Evolutionary conservation across 37 sponge, comb jelly and placozoan species (phyloP), one percentile per base, ranked within the genome.

Genomic region (Bolinopsis microptera): DNA sequence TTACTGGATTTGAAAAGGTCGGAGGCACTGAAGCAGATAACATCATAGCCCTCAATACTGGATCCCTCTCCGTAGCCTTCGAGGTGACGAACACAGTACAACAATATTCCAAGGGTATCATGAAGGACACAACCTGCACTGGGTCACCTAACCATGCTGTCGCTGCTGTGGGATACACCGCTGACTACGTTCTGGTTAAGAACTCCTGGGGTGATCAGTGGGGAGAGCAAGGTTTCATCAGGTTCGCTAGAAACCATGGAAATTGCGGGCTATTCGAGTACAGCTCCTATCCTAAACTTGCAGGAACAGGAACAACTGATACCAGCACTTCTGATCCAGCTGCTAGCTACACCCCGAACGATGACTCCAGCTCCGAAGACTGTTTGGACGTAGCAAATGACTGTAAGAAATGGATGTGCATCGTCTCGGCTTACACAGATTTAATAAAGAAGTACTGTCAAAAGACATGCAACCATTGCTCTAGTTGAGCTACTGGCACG

Each of bases 131-230:
- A 21, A 72, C 75, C 75, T 72, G 75, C 18, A 24, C 31, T 8
- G 75, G 75, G 18, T 8, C 22, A 24, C 75, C 75, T n/a, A 72
- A 72, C 75, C 75, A 72, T 21, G 75, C 75, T n/a, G 75, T 72
- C 5, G 31, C 75, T 72, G 75, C 75, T 23, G 75, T 72, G 26
- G 75, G 75, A 3, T 72, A 72, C 75, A 72, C 75, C 26, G 22
- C 75, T 72, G 31, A 30, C 13, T 72, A 30, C 31, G 75, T 72
- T 3, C 75, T 72, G 75, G 75, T 21, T 2, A 72, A 72, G 75
- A 72, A 72, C 75, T 72, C 75, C 26, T 72, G 75, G 75, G 75
- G 75, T 23, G 75, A 28, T 5, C 3, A 2, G 3, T 72, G 75
- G 75, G 75, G 75, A 5, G 75, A 72, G 31, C n/a, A 21, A 24